Conservation (phyloP, 2,888 invertebrate species). For the Eilema griseolum region DNA sequence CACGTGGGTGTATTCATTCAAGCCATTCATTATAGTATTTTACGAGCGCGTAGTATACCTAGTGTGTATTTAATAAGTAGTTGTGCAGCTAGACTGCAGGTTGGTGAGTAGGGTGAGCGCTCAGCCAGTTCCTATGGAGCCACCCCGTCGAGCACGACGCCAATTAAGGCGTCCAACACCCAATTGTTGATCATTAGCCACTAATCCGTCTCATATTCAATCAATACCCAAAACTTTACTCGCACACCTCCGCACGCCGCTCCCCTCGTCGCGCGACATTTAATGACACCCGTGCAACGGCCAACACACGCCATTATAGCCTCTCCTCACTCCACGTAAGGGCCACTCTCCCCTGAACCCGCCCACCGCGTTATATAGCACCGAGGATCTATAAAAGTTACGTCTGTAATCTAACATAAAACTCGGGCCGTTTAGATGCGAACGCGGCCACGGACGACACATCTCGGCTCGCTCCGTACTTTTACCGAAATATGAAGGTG, state of each 20-base stretch:
- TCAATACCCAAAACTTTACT: slow-evolving; percentile 87
- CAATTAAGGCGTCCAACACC: slow-evolving; percentile 72
- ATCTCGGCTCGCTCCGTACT: slow-evolving; percentile 86
- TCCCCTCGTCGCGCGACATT: slow-evolving; percentile 86
- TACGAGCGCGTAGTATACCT: slow-evolving; percentile 46
- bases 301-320: slow-evolving; percentile 70
- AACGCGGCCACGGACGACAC: slow-evolving; percentile 87
- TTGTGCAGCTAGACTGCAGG: slow-evolving; percentile 15
- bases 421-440: slow-evolving; percentile 88
- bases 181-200: slow-evolving; percentile 86
- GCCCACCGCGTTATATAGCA: slow-evolving; percentile 87
- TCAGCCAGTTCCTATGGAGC: neutral
- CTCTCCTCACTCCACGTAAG: slow-evolving; percentile 72
- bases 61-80: slow-evolving; percentile 33
- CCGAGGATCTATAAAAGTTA: slow-evolving; percentile 88
- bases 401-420: slow-evolving; percentile 88
- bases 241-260: slow-evolving; percentile 83
- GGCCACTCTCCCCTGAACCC: slow-evolving; percentile 77
- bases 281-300: slow-evolving; percentile 86
- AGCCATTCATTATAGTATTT: slow-evolving; percentile 47
- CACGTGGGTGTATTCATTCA: slow-evolving; percentile 46
- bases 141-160: slow-evolving; percentile 39
- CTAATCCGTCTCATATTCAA: slow-evolving; percentile 87
- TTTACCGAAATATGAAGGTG: slow-evolving; percentile 84
- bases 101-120: slow-evolving; percentile 1